Base-by-base conservation (phyloP, 2,888 invertebrate species). In the Melipona bicolor region DNA sequence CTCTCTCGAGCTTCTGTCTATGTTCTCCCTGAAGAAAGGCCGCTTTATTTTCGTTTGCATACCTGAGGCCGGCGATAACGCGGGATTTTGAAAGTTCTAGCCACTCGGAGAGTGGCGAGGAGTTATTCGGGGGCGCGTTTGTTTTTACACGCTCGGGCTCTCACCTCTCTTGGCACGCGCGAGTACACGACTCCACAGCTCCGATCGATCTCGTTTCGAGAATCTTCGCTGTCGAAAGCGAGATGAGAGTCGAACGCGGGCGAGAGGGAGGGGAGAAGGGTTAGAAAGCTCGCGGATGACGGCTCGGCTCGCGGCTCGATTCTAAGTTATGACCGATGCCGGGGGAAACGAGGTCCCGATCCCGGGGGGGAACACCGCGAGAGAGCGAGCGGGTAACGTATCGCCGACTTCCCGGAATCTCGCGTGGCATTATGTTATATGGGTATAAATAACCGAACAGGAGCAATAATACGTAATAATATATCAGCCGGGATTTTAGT, bases 391-490 rank as follows among this genome's bases (percentile, higher is more conserved):
- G 43, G 43, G 88, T 89, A 91, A 92, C 92, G 91, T 92, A 93
- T 92, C 91, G 91, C 88, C 88, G 91, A 91, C 91, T 92, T 92
- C 89, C 91, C 88, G 91, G 91, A 93, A 92, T 92, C 93, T 92
- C 92, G 92, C 93, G 91, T 87, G 91, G 94, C 93, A 94, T 94
- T 94, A 94, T 93, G 93, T 94, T 93, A 94, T 94, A 94, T 94
- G 94, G 94, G 93, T 94, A 94, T 94, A 94, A 94, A 94, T 94
- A 94, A 94, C 94, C 93, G 94, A 93, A 93, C 92, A 91, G 93
- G 92, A 93, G 94, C 94, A 94, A 94, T 94, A 94, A 94, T 94
- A 94, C 94, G 94, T 94, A 94, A 94, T 94, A 94, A 94, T 94
- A 94, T 94, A 94, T 94, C 94, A 94, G 94, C 92, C 93, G 93